A percentile compares a stretch with the other conserved stretches of the same genome.
phyloP scores from a whole-genome alignment of 2,113 vertebrate species.

The Tychaedon coryphoeus region DNA sequence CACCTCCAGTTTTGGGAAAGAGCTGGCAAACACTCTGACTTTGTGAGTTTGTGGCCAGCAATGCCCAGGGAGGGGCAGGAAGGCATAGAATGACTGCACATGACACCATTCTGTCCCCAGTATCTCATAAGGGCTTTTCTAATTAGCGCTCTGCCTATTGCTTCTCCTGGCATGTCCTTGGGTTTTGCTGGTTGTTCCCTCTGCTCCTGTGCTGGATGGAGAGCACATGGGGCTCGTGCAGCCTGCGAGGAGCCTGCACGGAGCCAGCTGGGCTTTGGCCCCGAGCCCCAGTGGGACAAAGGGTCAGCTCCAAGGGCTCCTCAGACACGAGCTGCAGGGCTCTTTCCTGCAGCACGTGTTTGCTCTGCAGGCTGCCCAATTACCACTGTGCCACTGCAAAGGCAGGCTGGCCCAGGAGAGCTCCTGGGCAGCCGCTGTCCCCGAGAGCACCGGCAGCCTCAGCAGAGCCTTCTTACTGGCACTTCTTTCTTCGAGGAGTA shows the following conservation, averaged over 20 bases:
- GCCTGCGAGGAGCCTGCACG: background rate
- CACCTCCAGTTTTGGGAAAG: background rate
- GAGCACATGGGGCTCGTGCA: background rate
- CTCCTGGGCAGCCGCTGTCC: background rate
- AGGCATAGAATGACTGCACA: accelerated
- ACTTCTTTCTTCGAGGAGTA: conserved; percentile 21
- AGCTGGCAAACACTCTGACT: background rate
- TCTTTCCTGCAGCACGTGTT: background rate
- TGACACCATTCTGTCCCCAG: background rate
- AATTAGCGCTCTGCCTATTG: background rate
- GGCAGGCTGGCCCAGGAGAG: background rate
- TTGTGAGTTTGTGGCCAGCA: accelerated
- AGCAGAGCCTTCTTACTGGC: background rate
- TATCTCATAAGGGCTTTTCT: background rate
- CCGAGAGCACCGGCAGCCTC: background rate
- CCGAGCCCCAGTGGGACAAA: background rate
- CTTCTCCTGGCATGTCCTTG: background rate
- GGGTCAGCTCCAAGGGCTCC: background rate
- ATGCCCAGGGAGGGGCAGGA: background rate
- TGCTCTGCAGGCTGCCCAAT: background rate
- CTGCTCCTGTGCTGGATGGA: background rate
- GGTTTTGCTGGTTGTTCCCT: background rate
- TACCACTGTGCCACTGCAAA: background rate
- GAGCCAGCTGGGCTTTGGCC: background rate
- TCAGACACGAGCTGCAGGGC: background rate